Conservation (phyloP, 2,888 invertebrate species). For the Athalia cordata region DNA sequence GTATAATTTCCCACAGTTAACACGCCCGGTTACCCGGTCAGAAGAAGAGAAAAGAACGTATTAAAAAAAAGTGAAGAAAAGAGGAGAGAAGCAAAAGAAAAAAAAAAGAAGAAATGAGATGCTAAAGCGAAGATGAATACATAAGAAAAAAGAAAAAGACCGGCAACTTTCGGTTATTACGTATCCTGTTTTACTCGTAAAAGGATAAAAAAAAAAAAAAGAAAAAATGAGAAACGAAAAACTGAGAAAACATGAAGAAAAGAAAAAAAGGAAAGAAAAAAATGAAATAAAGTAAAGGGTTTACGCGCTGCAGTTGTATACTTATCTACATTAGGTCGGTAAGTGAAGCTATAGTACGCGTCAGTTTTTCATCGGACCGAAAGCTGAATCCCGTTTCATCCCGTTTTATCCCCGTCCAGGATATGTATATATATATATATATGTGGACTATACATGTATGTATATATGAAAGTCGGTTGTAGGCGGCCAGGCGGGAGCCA, state of each 20-base stretch:
- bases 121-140: slow-evolving; percentile 13
- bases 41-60: slow-evolving; percentile 1
- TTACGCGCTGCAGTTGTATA: not conserved
- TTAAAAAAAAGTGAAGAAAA: slow-evolving; percentile 39
- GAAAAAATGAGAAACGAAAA: not conserved
- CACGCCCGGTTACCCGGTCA: not conserved
- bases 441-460: no score
- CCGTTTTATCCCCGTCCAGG: slow-evolving; percentile 25
- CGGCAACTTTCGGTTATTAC: slow-evolving; percentile 34
- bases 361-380: slow-evolving; percentile 7
- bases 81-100: slow-evolving; percentile 40
- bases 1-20: slow-evolving; percentile 48
- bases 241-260: not conserved
- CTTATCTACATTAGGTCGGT: not conserved
- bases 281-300: not conserved
- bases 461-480: no score
- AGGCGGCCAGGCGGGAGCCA: not conserved
- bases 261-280: not conserved
- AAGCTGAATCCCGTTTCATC: slow-evolving; percentile 30
- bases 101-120: slow-evolving; percentile 30
- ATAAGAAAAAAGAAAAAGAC: slow-evolving; percentile 38
- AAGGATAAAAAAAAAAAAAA: no score
- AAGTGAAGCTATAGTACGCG: not conserved
- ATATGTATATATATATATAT: not conserved
- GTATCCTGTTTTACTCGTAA: slow-evolving; percentile 35